A percentile compares a stretch with the other conserved stretches of the same genome.
Conservation (phyloP, 2,888 invertebrate genomes). For the Brenthis daphne region DNA sequence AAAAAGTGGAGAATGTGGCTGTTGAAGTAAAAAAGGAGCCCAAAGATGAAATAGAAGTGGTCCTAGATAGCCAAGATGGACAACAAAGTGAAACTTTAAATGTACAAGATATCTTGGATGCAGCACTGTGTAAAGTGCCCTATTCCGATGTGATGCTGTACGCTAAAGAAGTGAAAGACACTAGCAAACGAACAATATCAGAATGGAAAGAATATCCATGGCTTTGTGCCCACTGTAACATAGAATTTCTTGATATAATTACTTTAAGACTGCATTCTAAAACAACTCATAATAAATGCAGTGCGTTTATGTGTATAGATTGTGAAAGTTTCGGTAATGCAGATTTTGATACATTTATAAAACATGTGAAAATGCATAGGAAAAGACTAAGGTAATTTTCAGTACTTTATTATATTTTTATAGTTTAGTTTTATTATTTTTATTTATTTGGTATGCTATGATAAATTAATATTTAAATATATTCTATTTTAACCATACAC, state of each 20-base stretch:
- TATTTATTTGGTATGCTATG: not conserved
- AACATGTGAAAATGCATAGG: slow-evolving; percentile 84
- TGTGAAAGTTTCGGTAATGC: slow-evolving; percentile 82
- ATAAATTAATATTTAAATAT: too few relatives aligned
- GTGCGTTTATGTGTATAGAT: slow-evolving; percentile 85
- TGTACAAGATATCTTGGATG: slow-evolving; percentile 65
- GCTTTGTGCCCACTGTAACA: slow-evolving; percentile 67
- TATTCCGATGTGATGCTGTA: slow-evolving; percentile 59
- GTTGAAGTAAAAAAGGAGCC: slow-evolving; percentile 60
- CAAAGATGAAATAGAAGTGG: slow-evolving; percentile 56
- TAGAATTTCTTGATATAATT: slow-evolving; percentile 64
- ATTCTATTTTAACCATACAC: too few relatives aligned
- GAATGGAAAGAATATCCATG: slow-evolving; percentile 72
- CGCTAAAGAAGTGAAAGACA: slow-evolving; percentile 60
- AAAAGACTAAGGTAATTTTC: slow-evolving; percentile 77
- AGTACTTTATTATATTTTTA: not conserved
- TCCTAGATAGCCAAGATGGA: slow-evolving; percentile 27
- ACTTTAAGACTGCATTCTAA: slow-evolving; percentile 83
- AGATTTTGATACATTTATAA: slow-evolving; percentile 84
- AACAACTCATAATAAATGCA: slow-evolving; percentile 83
- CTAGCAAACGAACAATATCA: slow-evolving; percentile 51
- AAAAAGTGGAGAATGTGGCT: slow-evolving; percentile 27
- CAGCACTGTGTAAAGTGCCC: slow-evolving; percentile 55
- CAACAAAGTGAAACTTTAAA: slow-evolving; percentile 49
- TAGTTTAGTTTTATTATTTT: not conserved